A percentile compares a stretch with the other conserved stretches of the same genome.
These are phyloP conservation scores for Phalacrocorax aristotelis DNA, from an alignment of 2,113 vertebrate genomes.

Conservation along the genomic window DNA sequence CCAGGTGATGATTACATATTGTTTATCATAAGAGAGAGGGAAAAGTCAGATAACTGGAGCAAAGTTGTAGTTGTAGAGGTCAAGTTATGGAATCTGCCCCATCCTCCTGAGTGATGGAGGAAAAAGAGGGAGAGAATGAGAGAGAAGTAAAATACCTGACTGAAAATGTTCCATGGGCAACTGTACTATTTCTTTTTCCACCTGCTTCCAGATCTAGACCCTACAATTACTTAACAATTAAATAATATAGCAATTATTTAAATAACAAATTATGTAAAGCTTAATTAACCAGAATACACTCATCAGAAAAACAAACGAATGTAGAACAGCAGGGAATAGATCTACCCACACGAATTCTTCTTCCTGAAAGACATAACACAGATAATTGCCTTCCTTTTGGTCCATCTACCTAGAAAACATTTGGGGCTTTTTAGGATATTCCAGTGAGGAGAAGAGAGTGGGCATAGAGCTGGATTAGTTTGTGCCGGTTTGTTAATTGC, in stretches of 20 bases:
- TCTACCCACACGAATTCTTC: constrained; percentile 4
- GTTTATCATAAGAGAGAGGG: not conserved
- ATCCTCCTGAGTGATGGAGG: not conserved
- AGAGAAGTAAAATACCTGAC: not conserved
- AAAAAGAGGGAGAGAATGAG: not conserved
- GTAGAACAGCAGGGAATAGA: constrained; percentile 7
- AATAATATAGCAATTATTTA: constrained; percentile 25
- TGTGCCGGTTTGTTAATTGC: not conserved
- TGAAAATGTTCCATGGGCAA: not conserved
- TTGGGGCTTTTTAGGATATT: not conserved
- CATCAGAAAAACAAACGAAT: not conserved
- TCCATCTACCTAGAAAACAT: not conserved
- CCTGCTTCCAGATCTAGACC: not conserved
- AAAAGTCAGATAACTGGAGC: not conserved
- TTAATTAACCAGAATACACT: constrained; percentile 6
- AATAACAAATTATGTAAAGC: constrained; percentile 21
- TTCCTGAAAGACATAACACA: not conserved
- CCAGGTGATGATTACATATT: not conserved
- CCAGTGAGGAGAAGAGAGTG: not conserved
- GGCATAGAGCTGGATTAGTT: not conserved
- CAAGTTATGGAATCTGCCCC: not conserved
- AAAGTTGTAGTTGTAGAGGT: not conserved
- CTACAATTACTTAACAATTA: not conserved
- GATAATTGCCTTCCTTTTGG: not conserved
- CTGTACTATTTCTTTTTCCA: not conserved